Percentiles rank a stretch among this genome's conserved stretches.
Conservation (phyloP, 2,797 vertebrate species). For the Threskiornis aethiopicus region DNA sequence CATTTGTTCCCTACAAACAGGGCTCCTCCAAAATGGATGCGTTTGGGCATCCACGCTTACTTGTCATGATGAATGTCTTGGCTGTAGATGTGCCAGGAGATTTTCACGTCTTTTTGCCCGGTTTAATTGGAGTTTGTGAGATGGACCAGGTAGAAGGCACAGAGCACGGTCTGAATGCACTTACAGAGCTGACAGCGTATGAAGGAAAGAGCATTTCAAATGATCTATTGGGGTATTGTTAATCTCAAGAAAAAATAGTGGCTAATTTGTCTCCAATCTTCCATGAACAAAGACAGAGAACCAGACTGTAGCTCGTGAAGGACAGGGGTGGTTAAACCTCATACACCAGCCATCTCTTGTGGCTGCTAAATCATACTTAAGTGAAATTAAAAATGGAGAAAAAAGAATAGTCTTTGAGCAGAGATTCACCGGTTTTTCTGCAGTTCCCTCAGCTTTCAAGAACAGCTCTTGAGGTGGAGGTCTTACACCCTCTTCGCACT, state of each 20-base stretch:
- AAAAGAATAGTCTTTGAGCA: background rate
- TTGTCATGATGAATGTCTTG: background rate
- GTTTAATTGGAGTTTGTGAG: background rate
- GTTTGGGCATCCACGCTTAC: background rate
- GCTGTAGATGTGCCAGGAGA: background rate
- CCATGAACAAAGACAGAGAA: background rate
- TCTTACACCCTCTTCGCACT: background rate
- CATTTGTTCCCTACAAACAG: background rate
- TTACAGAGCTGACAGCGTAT: background rate
- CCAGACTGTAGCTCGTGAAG: background rate
- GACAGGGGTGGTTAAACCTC: background rate
- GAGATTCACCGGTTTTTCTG: background rate
- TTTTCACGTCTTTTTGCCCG: background rate
- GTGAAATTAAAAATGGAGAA: background rate
- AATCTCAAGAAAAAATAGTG: background rate
- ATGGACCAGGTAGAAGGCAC: background rate
- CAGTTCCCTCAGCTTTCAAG: conserved; percentile 40
- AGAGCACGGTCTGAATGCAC: background rate
- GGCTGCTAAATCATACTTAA: background rate
- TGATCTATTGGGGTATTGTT: background rate
- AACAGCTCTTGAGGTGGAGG: background rate
- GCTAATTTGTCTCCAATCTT: background rate
- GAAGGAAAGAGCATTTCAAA: background rate
- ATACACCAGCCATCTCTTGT: background rate
- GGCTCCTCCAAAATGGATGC: background rate